Base-by-base conservation (phyloP, 2,888 invertebrate species). In the Myathropa florea region DNA sequence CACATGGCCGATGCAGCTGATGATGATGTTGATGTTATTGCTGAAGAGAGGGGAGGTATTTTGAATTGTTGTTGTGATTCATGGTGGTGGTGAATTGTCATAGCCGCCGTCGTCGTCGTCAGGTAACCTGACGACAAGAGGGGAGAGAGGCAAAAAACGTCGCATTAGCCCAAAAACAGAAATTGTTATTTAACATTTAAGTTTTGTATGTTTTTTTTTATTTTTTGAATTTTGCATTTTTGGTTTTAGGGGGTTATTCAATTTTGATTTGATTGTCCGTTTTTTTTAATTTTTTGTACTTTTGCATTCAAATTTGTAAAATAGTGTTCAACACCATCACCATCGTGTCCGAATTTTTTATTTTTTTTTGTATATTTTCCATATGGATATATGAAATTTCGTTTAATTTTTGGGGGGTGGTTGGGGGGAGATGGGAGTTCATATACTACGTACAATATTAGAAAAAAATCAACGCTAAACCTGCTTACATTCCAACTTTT, bases 71-170 rank as follows among this genome's bases (percentile, higher is more conserved):
- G 86, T 78, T 72, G 78, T 82, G 78, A 77, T 63, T 79, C 83
- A 76, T 80, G 79, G 73, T 84, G 77, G 64, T 84, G 83, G 76
- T 84, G 84, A 67, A 78, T 86, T 70, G 82, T 57, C 83, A 86
- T 79, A 79, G 86, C 78, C 90, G 91, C 90, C 89, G 92, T 90
- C 90, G 91, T 91, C 92, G 93, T 92, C 93, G 93, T 93, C 93
- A 93, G 92, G 90, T 93, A 91, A 92, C 92, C 93, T 93, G 93
- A 93, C 93, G 93, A 93, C 93, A 93, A 91, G 90, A 91, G 92
- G 92, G 91, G 92, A 92, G 90, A 92, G 92, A 92, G 91, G 91
- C 92, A 93, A 92, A 92, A 90, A 92, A 93, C 93, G 93, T 91
- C 92, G 93, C 90, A 92, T 93, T 92, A 93, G 93, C 92, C 93